These are phyloP conservation scores for Phalangium opilio DNA, from an alignment of 2,888 invertebrate species.

Conservation along the genomic window DNA sequence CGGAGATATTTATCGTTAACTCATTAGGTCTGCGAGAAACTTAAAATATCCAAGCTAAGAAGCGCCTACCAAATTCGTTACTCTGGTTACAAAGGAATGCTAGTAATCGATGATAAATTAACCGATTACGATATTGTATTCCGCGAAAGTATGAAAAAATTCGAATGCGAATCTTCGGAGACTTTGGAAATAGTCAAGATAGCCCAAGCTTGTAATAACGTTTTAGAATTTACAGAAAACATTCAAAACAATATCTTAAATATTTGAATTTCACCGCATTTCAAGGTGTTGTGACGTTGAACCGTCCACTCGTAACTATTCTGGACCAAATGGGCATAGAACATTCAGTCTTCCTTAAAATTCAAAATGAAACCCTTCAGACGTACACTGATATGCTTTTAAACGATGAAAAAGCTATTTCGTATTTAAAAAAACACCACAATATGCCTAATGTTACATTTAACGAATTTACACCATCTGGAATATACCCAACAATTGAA, in stretches of 20 bases:
- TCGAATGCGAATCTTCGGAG: slow-evolving; percentile 17
- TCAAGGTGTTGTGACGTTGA: slow-evolving; percentile 19
- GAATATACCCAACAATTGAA: slow-evolving; percentile 13
- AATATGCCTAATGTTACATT: slow-evolving; percentile 6
- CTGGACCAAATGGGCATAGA: slow-evolving; percentile 21
- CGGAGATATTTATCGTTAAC: too few relatives aligned
- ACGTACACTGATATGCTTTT: slow-evolving; percentile 11
- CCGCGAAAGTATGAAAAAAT: slow-evolving; percentile 22
- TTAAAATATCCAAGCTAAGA: slow-evolving; percentile 7
- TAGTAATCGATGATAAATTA: slow-evolving; percentile 14
- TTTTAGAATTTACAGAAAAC: too few relatives aligned
- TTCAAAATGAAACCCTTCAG: slow-evolving; percentile 10
- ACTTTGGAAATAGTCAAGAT: slow-evolving; percentile 23
- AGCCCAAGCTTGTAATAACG: slow-evolving; percentile 19
- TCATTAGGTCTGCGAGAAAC: neutral
- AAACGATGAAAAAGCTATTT: slow-evolving; percentile 7
- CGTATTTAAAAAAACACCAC: slow-evolving; percentile 2
- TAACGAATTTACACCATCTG: slow-evolving; percentile 6
- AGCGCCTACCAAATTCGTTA: slow-evolving; percentile 20
- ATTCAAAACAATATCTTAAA: too few relatives aligned
- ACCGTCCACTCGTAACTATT: slow-evolving; percentile 21
- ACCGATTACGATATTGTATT: slow-evolving; percentile 14
- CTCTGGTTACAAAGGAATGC: slow-evolving; percentile 22
- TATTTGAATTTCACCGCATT: too few relatives aligned
- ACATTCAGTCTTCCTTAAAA: slow-evolving; percentile 11